Base-by-base conservation (phyloP, 2,113 vertebrate species). In the Pogonocichla stellata region DNA sequence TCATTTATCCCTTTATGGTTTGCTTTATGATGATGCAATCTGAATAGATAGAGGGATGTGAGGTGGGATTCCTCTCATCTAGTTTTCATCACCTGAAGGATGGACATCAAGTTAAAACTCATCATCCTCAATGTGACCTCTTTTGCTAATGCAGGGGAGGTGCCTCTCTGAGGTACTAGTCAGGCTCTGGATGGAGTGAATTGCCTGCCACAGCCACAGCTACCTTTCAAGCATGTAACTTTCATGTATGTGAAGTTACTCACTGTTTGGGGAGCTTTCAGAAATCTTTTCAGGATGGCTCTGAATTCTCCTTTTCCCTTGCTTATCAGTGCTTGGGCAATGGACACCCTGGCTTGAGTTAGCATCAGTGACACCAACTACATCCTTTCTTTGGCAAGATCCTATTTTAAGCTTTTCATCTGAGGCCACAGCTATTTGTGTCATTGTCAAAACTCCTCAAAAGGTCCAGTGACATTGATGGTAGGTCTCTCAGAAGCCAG, bases 381-480 rank as follows among this genome's bases (percentile, higher is more conserved):
- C 64, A 28, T 73, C 84, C 72, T 69, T 71, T 75, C 74, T 64
- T 71, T 53, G 51, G 79, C 51, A 57, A 50, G 70, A 51, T 92
- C 77, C 71, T 95, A 75, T 93, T 94, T 97, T 92, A 80, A 95
- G 87, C 87, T 78, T 81, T 77, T 31, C 7, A 34, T 78, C 85
- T 57, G 88, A 80, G 89, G 75, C 80, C 75, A 34, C 48, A 28
- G 80, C 71, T 93, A 85, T 95, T 95, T 91, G 80, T 84, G 87
- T 90, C 87, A 83, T 86, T 95, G 80, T 95, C 80, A 67, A 83
- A 95, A 92, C 75, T 91, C 93, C 88, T 95, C 88, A 80, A 23
- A 95, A 84, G 93, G 83, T 90, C 90, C 1, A 0, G 74, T 95
- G 94, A 91, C 96, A 90, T 81, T 90, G 84, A 85, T 31, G 57